These are phyloP conservation scores for Microchrysa polita DNA, from an alignment of 2,888 invertebrate genomes.

Conservation along the genomic window DNA sequence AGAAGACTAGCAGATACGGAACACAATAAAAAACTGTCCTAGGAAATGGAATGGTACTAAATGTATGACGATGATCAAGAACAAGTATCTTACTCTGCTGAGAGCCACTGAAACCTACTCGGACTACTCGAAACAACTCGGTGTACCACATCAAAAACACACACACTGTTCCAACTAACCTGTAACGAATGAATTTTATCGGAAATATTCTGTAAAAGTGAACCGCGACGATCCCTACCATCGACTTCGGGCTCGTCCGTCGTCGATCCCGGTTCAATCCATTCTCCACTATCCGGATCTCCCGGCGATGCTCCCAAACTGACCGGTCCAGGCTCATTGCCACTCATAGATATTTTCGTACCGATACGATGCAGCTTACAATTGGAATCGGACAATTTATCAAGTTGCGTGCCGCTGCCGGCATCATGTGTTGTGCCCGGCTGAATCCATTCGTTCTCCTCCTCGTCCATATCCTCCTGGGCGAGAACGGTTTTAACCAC, in stretches of 20 bases:
- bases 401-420: slow-evolving; percentile 1
- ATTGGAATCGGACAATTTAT: slow-evolving; percentile 29
- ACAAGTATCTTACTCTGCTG: neutral
- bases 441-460: slow-evolving; percentile 51
- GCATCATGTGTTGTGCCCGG: slow-evolving; percentile 50
- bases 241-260: slow-evolving; percentile 57
- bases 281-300: slow-evolving; percentile 53
- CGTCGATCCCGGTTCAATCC: slow-evolving; percentile 61
- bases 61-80: too few species aligned
- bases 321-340: neutral
- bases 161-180: slow-evolving; percentile 50
- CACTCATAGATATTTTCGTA: slow-evolving; percentile 2
- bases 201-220: slow-evolving; percentile 54
- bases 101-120: slow-evolving; percentile 19
- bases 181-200: slow-evolving; percentile 53
- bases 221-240: slow-evolving; percentile 54
- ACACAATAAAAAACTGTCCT: too few species aligned
- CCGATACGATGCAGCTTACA: slow-evolving; percentile 34
- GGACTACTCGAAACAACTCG: neutral
- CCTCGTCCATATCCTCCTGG: slow-evolving; percentile 35
- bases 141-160: neutral
- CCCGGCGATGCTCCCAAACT: slow-evolving; percentile 13
- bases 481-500: slow-evolving; percentile 68
- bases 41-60: too few species aligned
- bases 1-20: too few species aligned